phyloP scores from a whole-genome alignment of 2,113 vertebrate species.

The Corythoichthys intestinalis region DNA sequence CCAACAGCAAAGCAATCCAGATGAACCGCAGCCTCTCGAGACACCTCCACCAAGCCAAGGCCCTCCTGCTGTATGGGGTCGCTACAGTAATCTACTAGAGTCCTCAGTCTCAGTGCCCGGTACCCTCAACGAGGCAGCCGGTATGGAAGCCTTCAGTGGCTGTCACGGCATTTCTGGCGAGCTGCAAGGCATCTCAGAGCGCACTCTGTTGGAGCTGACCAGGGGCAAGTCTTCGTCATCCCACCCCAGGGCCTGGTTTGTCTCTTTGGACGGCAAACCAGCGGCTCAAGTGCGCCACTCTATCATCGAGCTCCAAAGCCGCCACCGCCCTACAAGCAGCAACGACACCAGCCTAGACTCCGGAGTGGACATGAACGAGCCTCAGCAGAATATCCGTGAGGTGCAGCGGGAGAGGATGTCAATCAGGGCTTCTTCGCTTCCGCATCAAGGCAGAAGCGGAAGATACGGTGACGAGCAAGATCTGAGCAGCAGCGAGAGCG shows the following conservation, averaged over 20 bases:
- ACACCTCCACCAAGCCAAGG: constrained; percentile 75
- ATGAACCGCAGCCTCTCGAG: constrained; percentile 74
- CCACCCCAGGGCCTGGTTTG: constrained; percentile 90
- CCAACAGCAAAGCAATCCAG: constrained; percentile 73
- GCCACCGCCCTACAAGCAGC: constrained; percentile 83
- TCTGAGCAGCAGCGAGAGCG: constrained; percentile 91
- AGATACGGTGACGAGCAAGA: constrained; percentile 80
- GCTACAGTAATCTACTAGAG: constrained; percentile 86
- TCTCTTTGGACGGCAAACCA: constrained; percentile 90
- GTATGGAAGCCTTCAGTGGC: constrained; percentile 80
- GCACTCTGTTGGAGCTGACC: constrained; percentile 84
- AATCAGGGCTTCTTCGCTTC: constrained; percentile 74
- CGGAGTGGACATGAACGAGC: constrained; percentile 96
- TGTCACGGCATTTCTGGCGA: constrained; percentile 63
- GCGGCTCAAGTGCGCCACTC: constrained; percentile 90
- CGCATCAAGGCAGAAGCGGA: constrained; percentile 55
- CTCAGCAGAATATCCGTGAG: constrained; percentile 75
- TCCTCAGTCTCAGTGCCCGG: constrained; percentile 94
- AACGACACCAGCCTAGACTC: constrained; percentile 96
- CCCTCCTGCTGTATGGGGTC: constrained; percentile 78
- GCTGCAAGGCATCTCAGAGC: constrained; percentile 92
- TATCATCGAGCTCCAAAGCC: constrained; percentile 86
- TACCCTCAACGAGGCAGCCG: constrained; percentile 87
- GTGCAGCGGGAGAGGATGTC: constrained; percentile 82
- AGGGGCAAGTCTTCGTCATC: constrained; percentile 83